These are phyloP conservation scores for Euclidia mi DNA, from an alignment of 2,888 invertebrate species.

Conservation along the genomic window DNA sequence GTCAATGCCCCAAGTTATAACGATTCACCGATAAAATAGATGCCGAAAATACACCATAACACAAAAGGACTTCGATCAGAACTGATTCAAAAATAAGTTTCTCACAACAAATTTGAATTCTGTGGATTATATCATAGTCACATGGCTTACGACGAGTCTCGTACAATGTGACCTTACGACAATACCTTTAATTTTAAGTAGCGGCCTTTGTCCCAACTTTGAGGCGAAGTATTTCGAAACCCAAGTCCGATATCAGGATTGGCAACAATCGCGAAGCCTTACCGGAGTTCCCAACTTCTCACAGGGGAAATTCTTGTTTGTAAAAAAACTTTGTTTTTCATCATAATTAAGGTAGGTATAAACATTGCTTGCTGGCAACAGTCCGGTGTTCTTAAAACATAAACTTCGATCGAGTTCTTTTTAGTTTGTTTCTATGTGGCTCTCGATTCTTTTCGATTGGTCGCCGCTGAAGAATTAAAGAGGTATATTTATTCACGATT, in stretches of 20 bases:
- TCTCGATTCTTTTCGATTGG: constrained; percentile 38
- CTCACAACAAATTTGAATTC: constrained; percentile 19
- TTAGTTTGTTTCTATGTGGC: constrained; percentile 36
- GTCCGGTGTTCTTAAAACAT: constrained; percentile 28
- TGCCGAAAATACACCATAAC: too few species aligned
- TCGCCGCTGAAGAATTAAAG: constrained; percentile 21
- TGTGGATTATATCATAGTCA: constrained; percentile 23
- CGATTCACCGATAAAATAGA: too few species aligned
- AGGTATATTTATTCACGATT: constrained; percentile 21
- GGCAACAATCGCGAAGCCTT: constrained; percentile 46
- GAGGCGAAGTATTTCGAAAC: constrained; percentile 40
- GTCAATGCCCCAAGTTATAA: too few species aligned
- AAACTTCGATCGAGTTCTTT: constrained; percentile 33
- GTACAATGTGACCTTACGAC: constrained; percentile 30
- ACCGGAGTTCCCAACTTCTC: constrained; percentile 47
- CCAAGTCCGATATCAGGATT: constrained; percentile 47
- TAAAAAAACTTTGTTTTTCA: constrained; percentile 39
- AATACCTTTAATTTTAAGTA: constrained; percentile 54
- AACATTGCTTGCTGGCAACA: constrained; percentile 45
- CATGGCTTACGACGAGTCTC: constrained; percentile 11
- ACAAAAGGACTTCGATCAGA: too few species aligned
- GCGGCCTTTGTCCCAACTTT: constrained; percentile 34
- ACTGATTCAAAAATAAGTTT: constrained; percentile 14
- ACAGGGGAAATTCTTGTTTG: constrained; percentile 28
- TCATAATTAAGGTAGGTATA: constrained; percentile 40